A percentile compares a stretch with the other conserved stretches of the same genome.
Evolutionary conservation across 2,113 vertebrate species (phyloP).

Genomic region (Spea multiplicata): DNA sequence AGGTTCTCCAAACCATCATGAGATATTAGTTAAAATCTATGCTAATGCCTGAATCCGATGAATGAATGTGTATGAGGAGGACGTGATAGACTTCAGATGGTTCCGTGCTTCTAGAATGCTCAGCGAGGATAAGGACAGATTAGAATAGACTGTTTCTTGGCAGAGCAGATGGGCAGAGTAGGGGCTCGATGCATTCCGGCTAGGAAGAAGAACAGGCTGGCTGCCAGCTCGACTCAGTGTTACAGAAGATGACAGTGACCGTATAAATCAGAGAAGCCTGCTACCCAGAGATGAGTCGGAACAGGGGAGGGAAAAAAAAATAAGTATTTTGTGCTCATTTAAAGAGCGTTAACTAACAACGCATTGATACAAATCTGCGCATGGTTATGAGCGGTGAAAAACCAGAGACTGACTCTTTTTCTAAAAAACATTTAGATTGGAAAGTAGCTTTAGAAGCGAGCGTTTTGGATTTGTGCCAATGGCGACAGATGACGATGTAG

Average conservation of each 20-base stretch:
- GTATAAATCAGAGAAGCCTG: slow-evolving; percentile 21
- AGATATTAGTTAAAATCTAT: too few relatives aligned
- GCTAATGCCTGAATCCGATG: too few relatives aligned
- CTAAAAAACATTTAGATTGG: neutral
- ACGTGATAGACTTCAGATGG: neutral
- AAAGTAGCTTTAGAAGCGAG: neutral
- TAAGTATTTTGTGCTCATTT: neutral
- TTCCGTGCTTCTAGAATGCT: slow-evolving; percentile 14
- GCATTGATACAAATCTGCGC: neutral
- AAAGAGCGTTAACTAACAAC: neutral
- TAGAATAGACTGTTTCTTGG: slow-evolving; percentile 39
- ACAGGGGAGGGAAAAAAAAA: slow-evolving; percentile 9
- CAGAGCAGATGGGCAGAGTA: slow-evolving; percentile 35
- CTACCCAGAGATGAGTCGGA: slow-evolving; percentile 19
- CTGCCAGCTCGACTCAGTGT: slow-evolving; percentile 43
- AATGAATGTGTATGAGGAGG: neutral
- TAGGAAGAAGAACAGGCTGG: slow-evolving; percentile 33
- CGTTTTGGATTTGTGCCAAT: neutral
- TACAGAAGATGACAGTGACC: slow-evolving; percentile 23
- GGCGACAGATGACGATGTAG: neutral
- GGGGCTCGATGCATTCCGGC: slow-evolving; percentile 27
- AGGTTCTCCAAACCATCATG: too few relatives aligned
- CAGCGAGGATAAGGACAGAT: slow-evolving; percentile 44
- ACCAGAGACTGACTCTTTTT: neutral
- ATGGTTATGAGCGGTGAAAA: neutral